Base-by-base conservation (phyloP, 1,140 invertebrate genomes). In the Bombus ignitus region DNA sequence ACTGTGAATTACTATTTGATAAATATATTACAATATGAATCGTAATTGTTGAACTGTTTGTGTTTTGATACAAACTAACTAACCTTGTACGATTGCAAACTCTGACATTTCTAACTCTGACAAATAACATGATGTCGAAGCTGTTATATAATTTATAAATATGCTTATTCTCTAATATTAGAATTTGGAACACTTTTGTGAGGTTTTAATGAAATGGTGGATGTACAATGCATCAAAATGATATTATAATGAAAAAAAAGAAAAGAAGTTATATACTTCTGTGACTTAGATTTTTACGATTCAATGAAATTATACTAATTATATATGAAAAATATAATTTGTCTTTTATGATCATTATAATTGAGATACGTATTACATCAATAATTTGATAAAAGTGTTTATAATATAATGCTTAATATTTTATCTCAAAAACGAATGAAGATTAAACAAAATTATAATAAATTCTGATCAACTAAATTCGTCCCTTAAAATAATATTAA, bases 11-110 rank as follows among this genome's bases (percentile, higher is more conserved):
- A 84, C 62, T 77, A 88, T 59, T 85, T 42, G 73, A 73, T 68
- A 80, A 85, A 37, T 88, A 88, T 87, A 70, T 88, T 89, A 89
- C 87, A 88, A 62, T 37, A 47, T 72, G 83, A 62, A 85, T 82
- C 53, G 22, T 88, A 78, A 79, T 71, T 62, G n/a, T 65, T 65
- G 25, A 57, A 44, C 39, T 68, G 65, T 77, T 81, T 57, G 53
- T 66, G 47, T 59, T 87, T 59, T 37, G 62, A 70, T 68, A 85
- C 32, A 32, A 65, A 53, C 53, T 62, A 80, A n/a, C 65, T 89
- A 81, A 37, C 25, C 39, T 65, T 15, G 70, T 53, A 32, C n/a
- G 65, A 85, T 85, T 87, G 65, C 32, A 88, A 68, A 65, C 68
- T 42, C 84, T 39, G 28, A 18, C 6, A 80, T 57, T 37, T 74